phyloP scores from a whole-genome alignment of 2,888 invertebrate species.

The Periphyllus acericola region DNA sequence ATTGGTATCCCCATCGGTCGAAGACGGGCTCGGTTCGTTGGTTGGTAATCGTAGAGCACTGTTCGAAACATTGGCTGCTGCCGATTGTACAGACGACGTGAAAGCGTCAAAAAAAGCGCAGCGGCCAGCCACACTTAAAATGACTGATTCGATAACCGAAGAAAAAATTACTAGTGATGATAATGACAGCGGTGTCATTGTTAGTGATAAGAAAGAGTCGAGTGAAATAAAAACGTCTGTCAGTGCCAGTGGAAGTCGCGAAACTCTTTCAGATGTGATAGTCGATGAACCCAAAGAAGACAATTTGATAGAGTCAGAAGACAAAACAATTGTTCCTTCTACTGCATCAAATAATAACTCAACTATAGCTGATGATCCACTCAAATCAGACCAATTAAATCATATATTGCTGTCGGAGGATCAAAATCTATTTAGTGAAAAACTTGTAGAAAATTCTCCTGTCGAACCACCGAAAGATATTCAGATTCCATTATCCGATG shows the following conservation, averaged over 20 bases:
- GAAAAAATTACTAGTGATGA: conserved; percentile 34
- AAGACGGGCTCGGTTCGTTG: conserved; percentile 62
- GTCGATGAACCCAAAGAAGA: conserved; percentile 39
- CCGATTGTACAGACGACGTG: conserved; percentile 64
- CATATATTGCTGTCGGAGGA: not conserved
- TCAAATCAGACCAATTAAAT: not conserved
- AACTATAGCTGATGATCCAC: not conserved
- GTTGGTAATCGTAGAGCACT: conserved; percentile 64
- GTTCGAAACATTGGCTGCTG: conserved; percentile 64
- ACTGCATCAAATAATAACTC: not conserved
- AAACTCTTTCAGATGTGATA: conserved; percentile 38
- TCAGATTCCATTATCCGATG: conserved; percentile 26
- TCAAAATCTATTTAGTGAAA: not conserved
- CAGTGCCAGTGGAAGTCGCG: conserved; percentile 44
- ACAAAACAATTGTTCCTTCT: not conserved
- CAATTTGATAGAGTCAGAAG: not conserved
- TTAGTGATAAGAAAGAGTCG: conserved; percentile 51
- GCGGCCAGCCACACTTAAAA: conserved; percentile 48
- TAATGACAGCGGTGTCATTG: conserved; percentile 44
- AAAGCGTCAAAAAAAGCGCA: conserved; percentile 56
- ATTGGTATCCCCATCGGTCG: conserved; percentile 55
- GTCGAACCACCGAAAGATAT: not conserved
- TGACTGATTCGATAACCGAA: conserved; percentile 11
- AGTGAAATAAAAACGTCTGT: conserved; percentile 32
- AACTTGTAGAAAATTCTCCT: not conserved